Evolutionary conservation across 2,888 invertebrate genomes (phyloP).

Genomic region (Callosobruchus maculatus): DNA sequence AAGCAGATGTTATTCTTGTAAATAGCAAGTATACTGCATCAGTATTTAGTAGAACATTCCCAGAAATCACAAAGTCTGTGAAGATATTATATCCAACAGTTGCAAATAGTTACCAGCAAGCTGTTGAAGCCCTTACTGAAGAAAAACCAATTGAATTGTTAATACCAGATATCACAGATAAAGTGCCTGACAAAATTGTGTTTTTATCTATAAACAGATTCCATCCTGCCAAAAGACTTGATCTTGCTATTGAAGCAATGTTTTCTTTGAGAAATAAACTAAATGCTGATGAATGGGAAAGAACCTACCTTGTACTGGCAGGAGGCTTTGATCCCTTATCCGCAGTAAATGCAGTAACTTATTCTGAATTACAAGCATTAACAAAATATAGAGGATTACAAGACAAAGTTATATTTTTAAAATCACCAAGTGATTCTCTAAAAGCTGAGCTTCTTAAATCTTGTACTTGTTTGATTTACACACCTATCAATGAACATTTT

Average conservation of each 20-base stretch:
- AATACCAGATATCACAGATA: slow-evolving; percentile 47
- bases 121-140: slow-evolving; percentile 40
- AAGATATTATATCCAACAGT: slow-evolving; percentile 93
- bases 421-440: slow-evolving; percentile 80
- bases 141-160: slow-evolving; percentile 54
- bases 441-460: slow-evolving; percentile 77
- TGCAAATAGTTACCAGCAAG: slow-evolving; percentile 52
- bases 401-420: slow-evolving; percentile 76
- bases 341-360: slow-evolving; percentile 82
- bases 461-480: slow-evolving; percentile 84
- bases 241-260: slow-evolving; percentile 78
- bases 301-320: slow-evolving; percentile 83
- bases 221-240: slow-evolving; percentile 95
- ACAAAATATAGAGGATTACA: slow-evolving; percentile 62
- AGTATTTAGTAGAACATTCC: slow-evolving; percentile 84
- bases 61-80: slow-evolving; percentile 58
- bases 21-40: slow-evolving; percentile 95
- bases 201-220: slow-evolving; percentile 95
- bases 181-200: slow-evolving; percentile 57
- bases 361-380: slow-evolving; percentile 67
- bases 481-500: slow-evolving; percentile 96
- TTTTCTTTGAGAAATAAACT: slow-evolving; percentile 60
- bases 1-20: slow-evolving; percentile 87
- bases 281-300: slow-evolving; percentile 57
- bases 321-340: slow-evolving; percentile 94